Evolutionary conservation across 1,140 invertebrate species (phyloP).

Genomic region (Teleogryllus occipitalis): DNA sequence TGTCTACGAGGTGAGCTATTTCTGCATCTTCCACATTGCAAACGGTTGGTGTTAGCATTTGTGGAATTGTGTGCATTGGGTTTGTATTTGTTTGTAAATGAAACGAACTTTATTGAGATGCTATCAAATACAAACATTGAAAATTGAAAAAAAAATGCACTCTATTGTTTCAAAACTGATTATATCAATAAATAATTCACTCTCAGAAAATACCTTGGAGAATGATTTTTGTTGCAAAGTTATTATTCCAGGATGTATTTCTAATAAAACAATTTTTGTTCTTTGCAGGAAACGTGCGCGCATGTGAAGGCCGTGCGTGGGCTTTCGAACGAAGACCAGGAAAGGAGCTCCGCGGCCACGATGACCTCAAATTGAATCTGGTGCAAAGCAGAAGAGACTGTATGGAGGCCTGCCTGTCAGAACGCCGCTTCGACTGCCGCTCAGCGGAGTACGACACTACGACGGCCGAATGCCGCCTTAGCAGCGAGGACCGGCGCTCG

Average conservation of each 20-base stretch:
- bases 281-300: slow-evolving; percentile 22
- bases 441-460: slow-evolving; percentile 42
- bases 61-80: too few relatives aligned
- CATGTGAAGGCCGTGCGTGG: slow-evolving; percentile 40
- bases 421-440: slow-evolving; percentile 36
- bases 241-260: too few relatives aligned
- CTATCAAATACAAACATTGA: too few relatives aligned
- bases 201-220: too few relatives aligned
- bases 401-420: slow-evolving; percentile 38
- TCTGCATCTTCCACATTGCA: too few relatives aligned
- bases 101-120: too few relatives aligned
- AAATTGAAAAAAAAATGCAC: too few relatives aligned
- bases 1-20: slow-evolving; percentile 36
- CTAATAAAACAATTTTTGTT: background rate
- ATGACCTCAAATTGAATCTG: slow-evolving; percentile 33
- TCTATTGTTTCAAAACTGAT: too few relatives aligned
- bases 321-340: slow-evolving; percentile 43
- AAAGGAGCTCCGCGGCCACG: slow-evolving; percentile 37
- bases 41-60: too few relatives aligned
- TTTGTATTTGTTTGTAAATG: too few relatives aligned
- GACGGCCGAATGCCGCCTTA: slow-evolving; percentile 38
- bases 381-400: slow-evolving; percentile 40
- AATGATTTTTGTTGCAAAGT: too few relatives aligned
- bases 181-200: too few relatives aligned
- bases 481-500: slow-evolving; percentile 37